Base-by-base conservation (phyloP, 2,888 invertebrate species). In the Cabera pusaria region DNA sequence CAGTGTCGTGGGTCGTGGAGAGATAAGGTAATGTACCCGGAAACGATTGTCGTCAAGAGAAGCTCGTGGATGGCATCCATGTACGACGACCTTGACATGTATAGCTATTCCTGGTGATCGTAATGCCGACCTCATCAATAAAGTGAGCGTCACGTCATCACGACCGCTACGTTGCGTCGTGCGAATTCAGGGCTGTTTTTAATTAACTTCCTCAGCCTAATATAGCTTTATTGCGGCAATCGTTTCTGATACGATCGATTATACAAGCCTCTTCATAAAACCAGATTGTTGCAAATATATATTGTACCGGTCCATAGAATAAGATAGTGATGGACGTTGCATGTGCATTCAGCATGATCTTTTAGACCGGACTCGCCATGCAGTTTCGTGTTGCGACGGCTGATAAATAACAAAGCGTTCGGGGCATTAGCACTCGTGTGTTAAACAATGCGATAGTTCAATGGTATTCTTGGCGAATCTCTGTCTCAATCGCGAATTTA, bases 401-500 rank as follows among this genome's bases (percentile, higher is more conserved):
- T 7, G 39, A 46, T 46, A 33, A 42, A 36, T 43, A 34, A 35
- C 38, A 43, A 44, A 47, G 37, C 33, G 23, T 20, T 7, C n/a
- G 14, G 57, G 49, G 48, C 48, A 50, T 59, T 61, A 46, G 55
- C 48, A 29, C 48, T 53, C 34, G 43, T 40, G 45, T 47, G 53
- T 51, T 50, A 56, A 62, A 70, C 71, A 68, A 71, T 56, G 45
- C 36, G 41, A 45, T 44, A 51, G 65, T 64, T 75, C 65, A 69
- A 71, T 73, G 67, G 70, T 72, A 69, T 73, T 77, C 62, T 71
- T 77, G 62, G 68, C 67, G 55, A 65, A 69, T 72, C 63, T 67
- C 64, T 83, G 77, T 72, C 67, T 70, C 77, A 80, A 84, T 83
- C 71, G 77, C 70, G 62, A 72, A 78, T 79, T 73, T 66, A 74